phyloP scores from a whole-genome alignment of 2,113 vertebrate species.

The Ammodytes dubius region DNA sequence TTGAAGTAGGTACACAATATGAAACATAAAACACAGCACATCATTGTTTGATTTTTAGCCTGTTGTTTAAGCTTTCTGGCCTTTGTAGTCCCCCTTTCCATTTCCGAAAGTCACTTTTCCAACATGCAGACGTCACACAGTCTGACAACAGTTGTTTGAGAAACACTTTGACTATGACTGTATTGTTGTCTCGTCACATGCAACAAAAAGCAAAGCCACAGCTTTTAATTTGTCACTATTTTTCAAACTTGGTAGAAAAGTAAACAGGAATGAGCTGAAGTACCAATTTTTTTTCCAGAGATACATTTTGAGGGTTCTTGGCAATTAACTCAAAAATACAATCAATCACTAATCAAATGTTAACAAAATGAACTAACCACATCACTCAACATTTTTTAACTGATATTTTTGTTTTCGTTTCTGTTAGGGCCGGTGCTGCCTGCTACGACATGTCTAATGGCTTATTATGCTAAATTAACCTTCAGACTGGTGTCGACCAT shows the following conservation, averaged over 20 bases:
- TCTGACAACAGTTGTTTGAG: not conserved
- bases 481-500: slow-evolving; percentile 61
- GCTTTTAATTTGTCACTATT: not conserved
- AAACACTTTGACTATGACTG: too few relatives aligned
- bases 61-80: not conserved
- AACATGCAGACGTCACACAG: not conserved
- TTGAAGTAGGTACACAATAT: too few relatives aligned
- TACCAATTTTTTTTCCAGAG: too few relatives aligned
- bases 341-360: not conserved
- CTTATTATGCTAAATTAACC: slow-evolving; percentile 56
- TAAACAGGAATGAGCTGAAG: not conserved
- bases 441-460: slow-evolving; percentile 49
- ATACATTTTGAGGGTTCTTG: not conserved
- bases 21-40: not conserved
- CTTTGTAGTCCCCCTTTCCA: not conserved
- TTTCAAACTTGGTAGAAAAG: not conserved
- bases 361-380: not conserved
- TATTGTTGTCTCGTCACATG: not conserved
- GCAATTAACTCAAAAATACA: not conserved
- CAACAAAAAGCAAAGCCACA: too few relatives aligned
- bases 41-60: not conserved
- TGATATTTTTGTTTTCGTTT: not conserved
- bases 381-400: too few relatives aligned
- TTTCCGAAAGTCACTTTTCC: not conserved
- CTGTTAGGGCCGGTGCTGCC: slow-evolving; percentile 2